These are phyloP conservation scores for Nudaria mundana DNA, from an alignment of 2,888 invertebrate species.

Conservation along the genomic window DNA sequence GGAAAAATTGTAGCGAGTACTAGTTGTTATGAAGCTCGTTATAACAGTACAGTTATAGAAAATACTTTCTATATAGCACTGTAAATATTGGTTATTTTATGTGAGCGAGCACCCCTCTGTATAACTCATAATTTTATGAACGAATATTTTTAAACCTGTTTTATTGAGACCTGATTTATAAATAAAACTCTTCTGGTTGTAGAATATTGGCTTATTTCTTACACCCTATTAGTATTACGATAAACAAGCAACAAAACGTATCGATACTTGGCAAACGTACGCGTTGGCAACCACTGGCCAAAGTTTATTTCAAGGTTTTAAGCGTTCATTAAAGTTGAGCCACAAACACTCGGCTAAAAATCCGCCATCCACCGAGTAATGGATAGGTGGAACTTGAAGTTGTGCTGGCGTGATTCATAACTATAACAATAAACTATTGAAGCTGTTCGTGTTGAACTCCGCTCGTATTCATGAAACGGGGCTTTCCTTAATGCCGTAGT, in stretches of 20 bases:
- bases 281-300: slow-evolving; percentile 16
- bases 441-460: slow-evolving; percentile 12
- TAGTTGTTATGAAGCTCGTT: slow-evolving; percentile 1
- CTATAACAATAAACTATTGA: slow-evolving; percentile 32
- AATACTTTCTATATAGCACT: too few relatives aligned
- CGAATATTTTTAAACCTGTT: too few relatives aligned
- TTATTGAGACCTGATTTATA: too few relatives aligned
- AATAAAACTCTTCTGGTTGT: too few relatives aligned
- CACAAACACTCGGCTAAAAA: slow-evolving; percentile 16
- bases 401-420: slow-evolving; percentile 27
- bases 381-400: slow-evolving; percentile 12
- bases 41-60: too few relatives aligned
- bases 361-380: slow-evolving; percentile 4
- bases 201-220: too few relatives aligned
- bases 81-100: too few relatives aligned
- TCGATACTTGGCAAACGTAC: slow-evolving; percentile 22
- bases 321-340: slow-evolving; percentile 17
- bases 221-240: too few relatives aligned
- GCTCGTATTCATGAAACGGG: slow-evolving; percentile 18
- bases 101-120: too few relatives aligned
- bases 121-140: too few relatives aligned
- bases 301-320: slow-evolving; percentile 24
- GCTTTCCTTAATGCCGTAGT: slow-evolving; percentile 13
- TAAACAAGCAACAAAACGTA: slow-evolving; percentile 10
- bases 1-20: slow-evolving; percentile 9